Evolutionary conservation across 2,888 invertebrate genomes (phyloP).

Genomic region (Trimorus sp.): DNA sequence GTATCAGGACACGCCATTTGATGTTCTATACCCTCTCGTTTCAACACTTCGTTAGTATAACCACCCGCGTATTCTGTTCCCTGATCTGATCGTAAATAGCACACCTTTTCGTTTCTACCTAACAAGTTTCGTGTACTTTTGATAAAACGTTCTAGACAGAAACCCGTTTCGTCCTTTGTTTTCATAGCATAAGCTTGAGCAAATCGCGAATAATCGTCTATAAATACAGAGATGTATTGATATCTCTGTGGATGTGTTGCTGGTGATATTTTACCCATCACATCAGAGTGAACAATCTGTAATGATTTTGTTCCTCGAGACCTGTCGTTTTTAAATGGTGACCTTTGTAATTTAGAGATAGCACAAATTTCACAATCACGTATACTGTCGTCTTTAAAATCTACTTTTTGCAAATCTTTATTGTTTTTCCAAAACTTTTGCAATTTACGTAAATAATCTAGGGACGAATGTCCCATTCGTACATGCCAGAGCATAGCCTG

Average conservation of each 20-base stretch:
- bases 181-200: slow-evolving; percentile 64
- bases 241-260: not conserved
- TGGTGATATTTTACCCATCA: slow-evolving; percentile 11
- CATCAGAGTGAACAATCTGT: slow-evolving; percentile 2
- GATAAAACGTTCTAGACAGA: slow-evolving; percentile 60
- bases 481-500: slow-evolving; percentile 23
- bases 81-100: slow-evolving; percentile 25
- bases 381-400: slow-evolving; percentile 18
- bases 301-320: slow-evolving; percentile 52
- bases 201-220: slow-evolving; percentile 49
- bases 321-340: slow-evolving; percentile 56
- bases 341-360: slow-evolving; percentile 59
- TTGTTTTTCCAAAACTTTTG: slow-evolving; percentile 37
- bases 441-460: slow-evolving; percentile 13
- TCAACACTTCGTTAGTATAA: slow-evolving; percentile 25
- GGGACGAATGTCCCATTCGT: slow-evolving; percentile 29
- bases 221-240: slow-evolving; percentile 10
- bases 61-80: slow-evolving; percentile 6
- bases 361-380: slow-evolving; percentile 62
- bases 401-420: slow-evolving; percentile 43
- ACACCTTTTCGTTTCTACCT: slow-evolving; percentile 54
- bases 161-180: slow-evolving; percentile 25
- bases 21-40: slow-evolving; percentile 35
- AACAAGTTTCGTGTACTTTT: slow-evolving; percentile 56
- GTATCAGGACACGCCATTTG: slow-evolving; percentile 5